phyloP scores from a whole-genome alignment of 1,140 invertebrate genomes.

The Sarcophaga peregrina region DNA sequence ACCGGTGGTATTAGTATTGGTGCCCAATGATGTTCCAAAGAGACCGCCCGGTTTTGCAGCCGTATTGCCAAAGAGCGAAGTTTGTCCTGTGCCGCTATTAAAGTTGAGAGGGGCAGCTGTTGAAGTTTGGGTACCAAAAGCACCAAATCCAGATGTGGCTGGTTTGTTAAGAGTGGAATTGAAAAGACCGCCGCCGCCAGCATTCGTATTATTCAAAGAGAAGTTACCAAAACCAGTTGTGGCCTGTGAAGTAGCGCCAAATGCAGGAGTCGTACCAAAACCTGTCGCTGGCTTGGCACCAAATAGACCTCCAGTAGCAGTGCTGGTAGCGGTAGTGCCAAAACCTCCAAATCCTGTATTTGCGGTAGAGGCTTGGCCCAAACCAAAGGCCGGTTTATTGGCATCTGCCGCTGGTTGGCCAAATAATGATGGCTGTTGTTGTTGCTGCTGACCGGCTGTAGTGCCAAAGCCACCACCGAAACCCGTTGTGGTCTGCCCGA shows the following conservation, averaged over 20 bases:
- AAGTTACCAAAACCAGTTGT: constrained; percentile 61
- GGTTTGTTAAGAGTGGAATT: constrained; percentile 69
- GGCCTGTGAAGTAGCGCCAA: constrained; percentile 58
- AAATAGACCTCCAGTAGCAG: constrained; percentile 58
- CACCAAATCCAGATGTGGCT: constrained; percentile 65
- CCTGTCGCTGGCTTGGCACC: constrained; percentile 63
- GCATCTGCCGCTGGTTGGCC: constrained; percentile 69
- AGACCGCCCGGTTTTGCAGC: constrained; percentile 60
- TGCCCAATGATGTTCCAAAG: constrained; percentile 57
- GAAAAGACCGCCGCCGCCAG: constrained; percentile 66
- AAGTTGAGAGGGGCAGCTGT: constrained; percentile 64
- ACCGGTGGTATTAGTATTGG: constrained; percentile 45
- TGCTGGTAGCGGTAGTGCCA: constrained; percentile 60
- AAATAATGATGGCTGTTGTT: constrained; percentile 58
- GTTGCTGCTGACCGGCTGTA: constrained; percentile 49
- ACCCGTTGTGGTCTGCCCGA: constrained; percentile 63
- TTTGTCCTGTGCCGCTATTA: constrained; percentile 66
- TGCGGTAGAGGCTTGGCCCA: constrained; percentile 65
- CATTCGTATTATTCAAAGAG: constrained; percentile 55
- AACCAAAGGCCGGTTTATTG: constrained; percentile 68
- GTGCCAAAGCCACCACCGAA: constrained; percentile 67
- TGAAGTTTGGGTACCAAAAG: constrained; percentile 58
- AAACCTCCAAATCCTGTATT: constrained; percentile 66
- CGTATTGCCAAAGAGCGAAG: constrained; percentile 63
- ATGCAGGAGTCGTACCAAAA: constrained; percentile 63